Conservation (phyloP, 2,797 vertebrate genomes). For the Lepilemur septentrionalis region DNA sequence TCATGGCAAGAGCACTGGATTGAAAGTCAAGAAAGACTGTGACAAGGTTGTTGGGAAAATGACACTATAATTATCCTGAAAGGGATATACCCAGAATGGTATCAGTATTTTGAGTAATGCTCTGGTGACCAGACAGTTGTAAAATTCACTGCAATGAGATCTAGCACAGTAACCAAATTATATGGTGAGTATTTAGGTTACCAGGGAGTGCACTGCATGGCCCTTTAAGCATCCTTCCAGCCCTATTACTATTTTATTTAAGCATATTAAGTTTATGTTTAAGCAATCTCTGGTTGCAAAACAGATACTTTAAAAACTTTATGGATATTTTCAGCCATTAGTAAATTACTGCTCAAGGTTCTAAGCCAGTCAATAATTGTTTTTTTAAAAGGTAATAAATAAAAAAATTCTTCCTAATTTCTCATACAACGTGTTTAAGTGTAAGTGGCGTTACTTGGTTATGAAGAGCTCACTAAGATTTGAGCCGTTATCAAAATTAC, state of each 20-base stretch:
- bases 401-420: constrained; percentile 27
- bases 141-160: constrained; percentile 2
- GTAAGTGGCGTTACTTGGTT: constrained; percentile 20
- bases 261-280: neutral
- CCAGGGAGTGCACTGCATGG: neutral
- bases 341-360: constrained; percentile 37
- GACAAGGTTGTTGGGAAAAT: neutral
- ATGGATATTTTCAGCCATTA: constrained; percentile 20
- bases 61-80: neutral
- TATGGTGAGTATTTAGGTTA: neutral
- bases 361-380: constrained; percentile 28
- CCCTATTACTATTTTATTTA: neutral
- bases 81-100: neutral
- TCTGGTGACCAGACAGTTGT: neutral
- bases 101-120: neutral
- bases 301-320: neutral
- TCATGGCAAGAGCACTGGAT: neutral
- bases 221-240: neutral
- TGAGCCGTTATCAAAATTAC: constrained; percentile 10
- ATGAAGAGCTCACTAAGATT: neutral
- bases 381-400: constrained; percentile 28
- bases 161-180: neutral
- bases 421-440: constrained; percentile 15
- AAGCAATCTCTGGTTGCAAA: constrained; percentile 16
- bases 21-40: neutral